Conservation (phyloP, 2,797 vertebrate species). For the Eidolon dupreanum region DNA sequence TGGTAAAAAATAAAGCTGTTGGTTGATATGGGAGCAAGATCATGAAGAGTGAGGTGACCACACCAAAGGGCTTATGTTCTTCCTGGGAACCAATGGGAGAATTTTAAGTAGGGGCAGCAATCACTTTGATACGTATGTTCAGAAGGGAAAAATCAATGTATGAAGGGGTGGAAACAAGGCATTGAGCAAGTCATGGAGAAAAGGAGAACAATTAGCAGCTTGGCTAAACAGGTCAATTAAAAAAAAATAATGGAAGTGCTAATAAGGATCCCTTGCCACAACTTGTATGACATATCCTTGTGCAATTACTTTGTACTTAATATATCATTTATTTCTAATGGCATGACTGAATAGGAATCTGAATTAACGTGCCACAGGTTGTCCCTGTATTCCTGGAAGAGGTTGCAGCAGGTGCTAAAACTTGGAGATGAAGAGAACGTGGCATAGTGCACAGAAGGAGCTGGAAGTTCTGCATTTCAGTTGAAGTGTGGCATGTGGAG, state of each 20-base stretch:
- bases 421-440: neutral
- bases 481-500: neutral
- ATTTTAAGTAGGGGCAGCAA: neutral
- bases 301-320: neutral
- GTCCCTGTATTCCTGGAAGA: neutral
- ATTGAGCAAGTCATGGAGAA: neutral
- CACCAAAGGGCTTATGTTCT: neutral
- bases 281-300: neutral
- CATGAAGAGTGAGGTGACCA: neutral
- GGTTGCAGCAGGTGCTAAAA: neutral
- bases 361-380: neutral
- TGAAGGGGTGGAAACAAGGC: too few species aligned
- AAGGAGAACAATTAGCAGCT: neutral
- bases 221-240: neutral
- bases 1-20: neutral
- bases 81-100: neutral
- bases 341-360: neutral
- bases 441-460: neutral
- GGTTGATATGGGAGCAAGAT: neutral
- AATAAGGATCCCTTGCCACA: neutral
- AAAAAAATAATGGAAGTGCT: neutral
- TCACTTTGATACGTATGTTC: neutral
- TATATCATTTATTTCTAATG: neutral
- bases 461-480: neutral
- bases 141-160: neutral